A percentile compares a stretch with the other conserved stretches of the same genome.
phyloP scores from a whole-genome alignment of 2,888 invertebrate species.

The Lysandra bellargus region DNA sequence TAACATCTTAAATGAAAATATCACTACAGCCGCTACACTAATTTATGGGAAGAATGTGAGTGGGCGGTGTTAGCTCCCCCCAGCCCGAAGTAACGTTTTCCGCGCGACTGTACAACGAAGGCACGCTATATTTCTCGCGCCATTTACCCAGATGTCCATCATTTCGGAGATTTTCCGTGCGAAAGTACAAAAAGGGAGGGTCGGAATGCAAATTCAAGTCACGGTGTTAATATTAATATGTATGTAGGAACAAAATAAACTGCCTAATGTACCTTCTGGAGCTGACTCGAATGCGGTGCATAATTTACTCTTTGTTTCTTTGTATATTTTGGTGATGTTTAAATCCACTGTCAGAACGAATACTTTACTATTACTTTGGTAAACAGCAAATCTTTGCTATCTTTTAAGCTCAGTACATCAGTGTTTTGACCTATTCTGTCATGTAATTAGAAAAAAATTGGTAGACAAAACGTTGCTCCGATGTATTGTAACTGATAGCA shows the following conservation, averaged over 20 bases:
- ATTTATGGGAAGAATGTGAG: conserved; percentile 39
- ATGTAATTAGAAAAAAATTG: neutral
- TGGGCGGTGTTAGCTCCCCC: conserved; percentile 37
- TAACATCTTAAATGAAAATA: conserved; percentile 8
- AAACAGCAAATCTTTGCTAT: neutral
- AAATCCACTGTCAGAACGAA: neutral
- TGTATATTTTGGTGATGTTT: neutral
- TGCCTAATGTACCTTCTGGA: conserved; percentile 39
- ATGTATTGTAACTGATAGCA: conserved; percentile 49
- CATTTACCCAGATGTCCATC: conserved; percentile 73
- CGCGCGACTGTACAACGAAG: conserved; percentile 48
- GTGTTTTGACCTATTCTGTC: too few species aligned
- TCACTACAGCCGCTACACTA: conserved; percentile 35
- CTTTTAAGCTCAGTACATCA: neutral
- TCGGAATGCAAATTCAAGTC: conserved; percentile 65
- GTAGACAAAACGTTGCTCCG: neutral
- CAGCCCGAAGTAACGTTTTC: conserved; percentile 47
- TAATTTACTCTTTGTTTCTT: neutral
- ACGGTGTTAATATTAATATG: conserved; percentile 65
- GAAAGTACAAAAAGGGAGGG: conserved; percentile 53
- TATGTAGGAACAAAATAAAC: conserved; percentile 45
- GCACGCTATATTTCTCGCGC: conserved; percentile 68
- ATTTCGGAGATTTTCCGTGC: conserved; percentile 66
- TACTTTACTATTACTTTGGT: too few species aligned
- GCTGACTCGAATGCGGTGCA: conserved; percentile 27